Evolutionary conservation across 2,113 vertebrate genomes (phyloP), one percentile per base, ranked within the genome.

Genomic region (Bufo gargarizans): DNA sequence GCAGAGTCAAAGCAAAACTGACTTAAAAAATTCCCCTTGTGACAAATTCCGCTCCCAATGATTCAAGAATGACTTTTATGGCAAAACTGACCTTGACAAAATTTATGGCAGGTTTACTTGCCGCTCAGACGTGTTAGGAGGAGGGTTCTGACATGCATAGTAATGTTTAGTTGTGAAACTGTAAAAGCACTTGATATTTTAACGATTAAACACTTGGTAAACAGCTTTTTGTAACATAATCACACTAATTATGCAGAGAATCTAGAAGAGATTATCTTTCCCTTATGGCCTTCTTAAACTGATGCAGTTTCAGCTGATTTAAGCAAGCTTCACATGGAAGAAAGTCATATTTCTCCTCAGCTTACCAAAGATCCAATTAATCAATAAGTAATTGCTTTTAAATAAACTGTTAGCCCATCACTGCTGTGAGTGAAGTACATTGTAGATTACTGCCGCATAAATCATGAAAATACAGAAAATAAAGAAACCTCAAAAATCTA

Each of bases 161-260:
- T 79, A 88, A 88, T 83, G 56, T 88, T 88, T 55, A 33, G 80
- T 82, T 67, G 69, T 88, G 84, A 77, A 84, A 88, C 55, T 33
- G 77, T 22, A 83, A 83, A 88, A 88, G 69, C 86, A 65, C 87
- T 88, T 88, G 87, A 88, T 88, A 84, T 88, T 77, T 88, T 88
- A 88, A 77, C 80, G 80, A 88, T 88, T 84, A 88, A 84, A 88
- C 87, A 83, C 71, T 88, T 88, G 80, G 87, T 88, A 88, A 88
- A 88, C 87, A 88, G 87, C 83, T 77, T 88, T 88, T 83, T 83
- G 87, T 83, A 88, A 67, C 80, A 88, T 88, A 88, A 88, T 88
- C 87, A 88, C 87, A 88, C 80, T 88, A 88, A 88, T 88, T 88
- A 88, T 88, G 87, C 87, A 56, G 58, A 83, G 87, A 58, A 88